Percentiles rank a stretch among this genome's conserved stretches.
Evolutionary conservation across 2,888 invertebrate species (phyloP).

Genomic region (Clunio marinus): DNA sequence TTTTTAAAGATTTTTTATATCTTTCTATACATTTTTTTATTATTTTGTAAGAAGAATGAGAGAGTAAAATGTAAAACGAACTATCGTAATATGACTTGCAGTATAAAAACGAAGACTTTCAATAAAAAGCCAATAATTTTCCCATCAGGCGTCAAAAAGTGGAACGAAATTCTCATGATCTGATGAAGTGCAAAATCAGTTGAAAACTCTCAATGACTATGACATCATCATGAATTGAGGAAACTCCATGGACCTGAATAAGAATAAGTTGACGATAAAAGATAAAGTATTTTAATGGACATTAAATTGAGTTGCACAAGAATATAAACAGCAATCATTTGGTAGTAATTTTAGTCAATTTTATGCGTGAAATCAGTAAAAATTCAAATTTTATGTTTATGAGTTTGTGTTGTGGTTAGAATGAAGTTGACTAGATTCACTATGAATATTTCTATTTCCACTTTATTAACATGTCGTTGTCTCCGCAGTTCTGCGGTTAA

Average conservation of each 20-base stretch:
- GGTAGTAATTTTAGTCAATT: conserved; percentile 2
- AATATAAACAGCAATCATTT: background rate
- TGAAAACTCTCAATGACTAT: background rate
- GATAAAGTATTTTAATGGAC: background rate
- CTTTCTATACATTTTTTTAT: background rate
- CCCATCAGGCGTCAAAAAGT: conserved; percentile 8
- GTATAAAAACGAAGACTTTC: background rate
- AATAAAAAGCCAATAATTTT: conserved; percentile 25
- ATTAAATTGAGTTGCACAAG: background rate
- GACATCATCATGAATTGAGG: conserved; percentile 20
- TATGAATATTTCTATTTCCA: no score
- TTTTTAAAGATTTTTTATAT: no score
- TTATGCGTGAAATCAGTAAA: conserved; percentile 1
- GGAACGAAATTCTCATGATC: conserved; percentile 3
- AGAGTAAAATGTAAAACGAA: no score
- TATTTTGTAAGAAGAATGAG: background rate
- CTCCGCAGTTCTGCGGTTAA: background rate
- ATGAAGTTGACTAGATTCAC: no score
- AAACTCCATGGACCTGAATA: conserved; percentile 13
- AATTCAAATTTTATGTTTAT: conserved; percentile 5
- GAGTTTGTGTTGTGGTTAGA: no score
- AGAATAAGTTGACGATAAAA: background rate
- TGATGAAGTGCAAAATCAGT: background rate
- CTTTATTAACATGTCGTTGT: background rate
- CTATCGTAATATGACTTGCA: conserved; percentile 38